Base-by-base conservation (phyloP, 1,140 invertebrate species). In the Triops longicaudatus region DNA sequence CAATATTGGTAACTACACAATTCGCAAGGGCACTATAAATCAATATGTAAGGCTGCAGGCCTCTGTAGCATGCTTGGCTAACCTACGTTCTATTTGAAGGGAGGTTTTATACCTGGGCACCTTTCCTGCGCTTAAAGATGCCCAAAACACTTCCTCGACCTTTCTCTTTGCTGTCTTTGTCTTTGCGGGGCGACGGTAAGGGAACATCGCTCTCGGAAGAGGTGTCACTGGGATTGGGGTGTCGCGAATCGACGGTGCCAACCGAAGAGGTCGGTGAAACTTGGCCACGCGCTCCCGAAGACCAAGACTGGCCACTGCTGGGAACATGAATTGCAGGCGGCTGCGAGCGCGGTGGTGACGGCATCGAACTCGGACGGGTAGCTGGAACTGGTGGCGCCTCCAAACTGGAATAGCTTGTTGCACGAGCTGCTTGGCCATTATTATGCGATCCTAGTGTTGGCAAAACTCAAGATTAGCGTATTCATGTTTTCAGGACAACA, bases 121-220 rank as follows among this genome's bases (percentile, higher is more conserved):
- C 80, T 76, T 81, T 81, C 75, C 80, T 78, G 3, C 80, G 77
- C 72, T 43, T 22, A 78, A 82, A 81, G 31, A 82, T 78, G 50
- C 81, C 80, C 77, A 81, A 78, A 37, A 81, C 77, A 26, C 79
- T 79, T 41, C 26, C n/a, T 41, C 81, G 76, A 31, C 77, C 31
- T 26, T 79, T 79, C 75, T 79, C 79, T 79, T 76, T 76, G 74
- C 80, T 78, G 75, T 81, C 79, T 80, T 79, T 72, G 74, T 80
- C 80, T 72, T 77, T 79, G 17, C 79, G 78, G 43, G 73, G 82
- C 76, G 74, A 75, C 41, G 74, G 77, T 44, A 77, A 75, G 14
- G 82, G 81, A 27, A 79, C 81, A 74, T 82, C 82, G 71, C 81
- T 82, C 76, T 82, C 82, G 1, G 81, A 81, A 26, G 81, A 82